Base-by-base conservation (phyloP, 2,113 vertebrate species). In the Potamarius usumacintae region DNA sequence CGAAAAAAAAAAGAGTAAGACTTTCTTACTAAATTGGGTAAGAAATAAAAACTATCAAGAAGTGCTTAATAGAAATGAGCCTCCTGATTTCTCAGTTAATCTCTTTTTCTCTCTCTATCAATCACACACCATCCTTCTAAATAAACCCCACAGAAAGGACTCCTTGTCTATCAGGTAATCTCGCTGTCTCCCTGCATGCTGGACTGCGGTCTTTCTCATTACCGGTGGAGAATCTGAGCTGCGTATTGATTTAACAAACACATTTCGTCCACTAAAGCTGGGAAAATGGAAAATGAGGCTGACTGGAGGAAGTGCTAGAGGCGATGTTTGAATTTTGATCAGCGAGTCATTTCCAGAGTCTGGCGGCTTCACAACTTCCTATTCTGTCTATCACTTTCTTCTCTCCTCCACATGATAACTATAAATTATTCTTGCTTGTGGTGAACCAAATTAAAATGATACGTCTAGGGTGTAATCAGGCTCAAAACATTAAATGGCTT, bases 241-340 rank as follows among this genome's bases (percentile, higher is more conserved):
- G 8, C 27, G 63, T 88, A 88, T 86, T 84, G 89, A 90, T 90
- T 83, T 86, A 88, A 90, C 72, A 84, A 82, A 71, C 79, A 81
- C 82, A 72, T 27, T 63, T 60, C 20, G 74, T 77, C 83, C 60
- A 79, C 67, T 76, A 42, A 63, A 57, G 71, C 86, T 83, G 63
- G 72, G 74, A 84, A 85, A 74, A 86, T 82, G 62, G 58, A 76
- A 84, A 88, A 78, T 50, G 18, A 25, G 50, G 14, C 48, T 25
- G 71, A 65, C 71, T 84, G 63, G 58, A 90, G 83, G 69, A 86
- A 85, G 79, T 80, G 82, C 67, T 77, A 1, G 27, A n/a, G 86
- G 71, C 48, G 30, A 83, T 27, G 60, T 79, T 72, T 71, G 86
- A 72, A 79, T 88, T 88, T 86, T 88, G 74, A 85, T 83, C 79